Evolutionary conservation across 2,888 invertebrate genomes (phyloP).

Genomic region (Heteropelma amictum): DNA sequence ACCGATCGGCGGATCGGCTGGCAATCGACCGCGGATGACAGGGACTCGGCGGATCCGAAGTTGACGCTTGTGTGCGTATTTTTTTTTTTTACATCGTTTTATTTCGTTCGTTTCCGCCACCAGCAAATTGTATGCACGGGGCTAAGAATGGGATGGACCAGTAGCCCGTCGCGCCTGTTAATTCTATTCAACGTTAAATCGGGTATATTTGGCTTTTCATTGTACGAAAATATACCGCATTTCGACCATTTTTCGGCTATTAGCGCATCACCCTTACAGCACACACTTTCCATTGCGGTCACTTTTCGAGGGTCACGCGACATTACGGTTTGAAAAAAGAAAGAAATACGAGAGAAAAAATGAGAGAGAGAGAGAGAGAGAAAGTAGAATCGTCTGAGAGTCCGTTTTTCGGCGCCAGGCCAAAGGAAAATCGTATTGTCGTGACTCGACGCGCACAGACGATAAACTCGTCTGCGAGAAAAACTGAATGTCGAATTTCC

Average conservation of each 20-base stretch:
- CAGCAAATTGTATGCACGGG: neutral
- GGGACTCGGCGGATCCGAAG: too few species aligned
- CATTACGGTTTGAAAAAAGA: too few species aligned
- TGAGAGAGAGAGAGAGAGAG: neutral
- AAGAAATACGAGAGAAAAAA: neutral
- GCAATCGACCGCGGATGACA: too few species aligned
- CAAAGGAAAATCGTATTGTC: slow-evolving; percentile 13
- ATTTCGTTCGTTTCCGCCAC: neutral
- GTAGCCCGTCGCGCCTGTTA: neutral
- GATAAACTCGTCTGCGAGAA: neutral
- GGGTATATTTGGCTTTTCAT: neutral
- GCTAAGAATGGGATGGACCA: neutral
- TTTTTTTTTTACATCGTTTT: neutral
- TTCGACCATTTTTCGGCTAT: neutral
- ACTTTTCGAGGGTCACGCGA: neutral
- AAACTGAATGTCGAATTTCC: neutral
- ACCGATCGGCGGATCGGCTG: too few species aligned
- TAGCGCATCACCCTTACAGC: neutral
- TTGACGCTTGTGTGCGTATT: too few species aligned
- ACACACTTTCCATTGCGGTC: neutral
- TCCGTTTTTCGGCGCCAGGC: slow-evolving; percentile 35
- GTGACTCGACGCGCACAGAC: neutral
- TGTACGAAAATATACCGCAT: neutral
- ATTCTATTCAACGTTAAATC: slow-evolving; percentile 4
- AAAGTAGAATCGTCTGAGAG: slow-evolving; percentile 24